A percentile compares a stretch with the other conserved stretches of the same genome.
Conservation (phyloP, 1,140 invertebrate genomes). For the Spodoptera frugiperda region DNA sequence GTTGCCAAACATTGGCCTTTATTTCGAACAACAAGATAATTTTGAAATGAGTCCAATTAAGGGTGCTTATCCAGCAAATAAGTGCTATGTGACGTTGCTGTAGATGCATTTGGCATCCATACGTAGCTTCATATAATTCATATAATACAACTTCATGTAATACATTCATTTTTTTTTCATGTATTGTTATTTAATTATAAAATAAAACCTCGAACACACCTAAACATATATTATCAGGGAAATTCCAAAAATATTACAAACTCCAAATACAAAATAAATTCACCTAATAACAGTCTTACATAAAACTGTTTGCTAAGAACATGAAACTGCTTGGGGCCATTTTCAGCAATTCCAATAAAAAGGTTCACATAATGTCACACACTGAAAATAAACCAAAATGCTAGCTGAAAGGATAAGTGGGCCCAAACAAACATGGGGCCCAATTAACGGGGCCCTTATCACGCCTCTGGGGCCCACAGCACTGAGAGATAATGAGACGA, state of each 20-base stretch:
- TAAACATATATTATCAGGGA: too few species aligned
- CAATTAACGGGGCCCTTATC: constrained; percentile 20
- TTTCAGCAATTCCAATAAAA: constrained; percentile 1
- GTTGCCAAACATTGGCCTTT: too few species aligned
- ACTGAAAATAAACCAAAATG: constrained; percentile 16
- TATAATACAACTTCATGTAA: too few species aligned
- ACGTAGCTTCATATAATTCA: too few species aligned
- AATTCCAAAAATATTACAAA: background rate
- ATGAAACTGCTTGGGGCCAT: background rate
- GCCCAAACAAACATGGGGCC: constrained; percentile 24
- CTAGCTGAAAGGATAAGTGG: background rate
- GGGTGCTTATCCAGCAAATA: too few species aligned
- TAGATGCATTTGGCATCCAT: too few species aligned
- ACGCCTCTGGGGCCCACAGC: constrained; percentile 1
- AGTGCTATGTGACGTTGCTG: too few species aligned
- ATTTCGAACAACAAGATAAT: too few species aligned
- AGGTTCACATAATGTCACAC: background rate
- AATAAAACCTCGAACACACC: too few species aligned
- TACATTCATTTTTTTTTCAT: too few species aligned
- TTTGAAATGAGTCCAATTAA: too few species aligned
- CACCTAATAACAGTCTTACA: background rate
- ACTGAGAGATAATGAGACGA: constrained; percentile 21
- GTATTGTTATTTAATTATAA: too few species aligned
- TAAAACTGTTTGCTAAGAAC: background rate
- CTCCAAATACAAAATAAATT: background rate